phyloP scores from a whole-genome alignment of 2,888 invertebrate genomes.

The Pollenia angustigena region DNA sequence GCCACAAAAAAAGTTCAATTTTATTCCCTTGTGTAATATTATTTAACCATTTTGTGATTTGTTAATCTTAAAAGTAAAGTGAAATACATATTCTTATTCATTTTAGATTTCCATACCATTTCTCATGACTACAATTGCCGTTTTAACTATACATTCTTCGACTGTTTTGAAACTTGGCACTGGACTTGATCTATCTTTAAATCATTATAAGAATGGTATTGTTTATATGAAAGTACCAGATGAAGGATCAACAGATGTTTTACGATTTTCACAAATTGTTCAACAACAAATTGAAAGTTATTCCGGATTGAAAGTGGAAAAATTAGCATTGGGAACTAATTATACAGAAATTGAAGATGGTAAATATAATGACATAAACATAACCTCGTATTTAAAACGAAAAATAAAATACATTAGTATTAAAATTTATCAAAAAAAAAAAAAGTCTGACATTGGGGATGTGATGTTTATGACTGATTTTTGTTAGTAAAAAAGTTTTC shows the following conservation, averaged over 20 bases:
- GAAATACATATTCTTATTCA: not conserved
- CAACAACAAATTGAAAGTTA: slow-evolving; percentile 76
- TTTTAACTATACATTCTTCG: slow-evolving; percentile 79
- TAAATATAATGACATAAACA: not conserved
- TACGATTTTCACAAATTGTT: slow-evolving; percentile 75
- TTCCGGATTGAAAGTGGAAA: slow-evolving; percentile 75
- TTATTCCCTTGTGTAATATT: too few species aligned
- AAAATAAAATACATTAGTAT: too few species aligned
- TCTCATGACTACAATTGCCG: slow-evolving; percentile 76
- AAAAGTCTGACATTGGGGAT: too few species aligned
- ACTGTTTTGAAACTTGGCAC: slow-evolving; percentile 76
- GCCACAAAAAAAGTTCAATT: too few species aligned
- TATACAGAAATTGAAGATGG: slow-evolving; percentile 51
- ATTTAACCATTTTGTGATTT: too few species aligned
- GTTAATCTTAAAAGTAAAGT: too few species aligned
- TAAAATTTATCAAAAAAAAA: too few species aligned
- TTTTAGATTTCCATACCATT: slow-evolving; percentile 78
- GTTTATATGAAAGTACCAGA: slow-evolving; percentile 77
- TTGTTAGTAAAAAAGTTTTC: too few species aligned
- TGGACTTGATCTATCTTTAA: slow-evolving; percentile 78
- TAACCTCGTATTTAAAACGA: too few species aligned
- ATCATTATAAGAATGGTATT: slow-evolving; percentile 77
- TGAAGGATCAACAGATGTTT: slow-evolving; percentile 62
- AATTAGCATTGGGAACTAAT: slow-evolving; percentile 64
- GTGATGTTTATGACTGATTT: too few species aligned